Evolutionary conservation across 2,113 vertebrate genomes (phyloP).

Genomic region (Alouatta palliata): DNA sequence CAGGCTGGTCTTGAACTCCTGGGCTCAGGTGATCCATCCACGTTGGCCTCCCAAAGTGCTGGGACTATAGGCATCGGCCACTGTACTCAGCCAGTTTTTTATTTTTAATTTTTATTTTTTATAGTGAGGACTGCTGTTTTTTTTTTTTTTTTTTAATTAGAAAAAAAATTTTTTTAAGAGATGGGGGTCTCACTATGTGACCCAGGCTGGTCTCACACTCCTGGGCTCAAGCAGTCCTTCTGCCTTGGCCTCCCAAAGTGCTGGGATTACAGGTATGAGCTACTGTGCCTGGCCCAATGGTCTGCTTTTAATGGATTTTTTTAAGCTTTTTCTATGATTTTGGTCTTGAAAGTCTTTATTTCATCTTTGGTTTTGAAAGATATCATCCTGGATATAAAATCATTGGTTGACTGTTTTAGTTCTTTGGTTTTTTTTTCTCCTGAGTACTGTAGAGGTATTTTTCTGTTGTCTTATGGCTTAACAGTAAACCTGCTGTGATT

Average conservation of each 20-base stretch:
- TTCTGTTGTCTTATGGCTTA: neutral
- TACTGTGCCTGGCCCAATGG: too few relatives aligned
- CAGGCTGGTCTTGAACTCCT: too few relatives aligned
- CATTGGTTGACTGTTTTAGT: neutral
- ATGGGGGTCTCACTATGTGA: too few relatives aligned
- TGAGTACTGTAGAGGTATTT: neutral
- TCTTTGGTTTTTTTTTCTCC: neutral
- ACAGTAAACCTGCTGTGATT: neutral
- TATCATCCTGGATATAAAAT: neutral
- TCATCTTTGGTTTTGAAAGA: neutral
- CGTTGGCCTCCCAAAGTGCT: too few relatives aligned
- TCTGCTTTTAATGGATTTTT: neutral
- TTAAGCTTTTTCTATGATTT: neutral
- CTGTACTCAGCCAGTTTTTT: neutral
- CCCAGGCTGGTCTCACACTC: too few relatives aligned
- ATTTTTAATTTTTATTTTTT: neutral
- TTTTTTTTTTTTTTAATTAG: too few relatives aligned
- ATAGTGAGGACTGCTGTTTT: neutral
- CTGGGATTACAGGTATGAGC: too few relatives aligned
- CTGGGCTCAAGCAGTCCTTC: too few relatives aligned
- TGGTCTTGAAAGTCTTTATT: neutral
- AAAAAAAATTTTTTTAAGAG: too few relatives aligned
- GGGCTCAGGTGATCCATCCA: too few relatives aligned
- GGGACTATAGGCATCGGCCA: too few relatives aligned
- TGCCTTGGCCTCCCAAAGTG: too few relatives aligned